phyloP scores from a whole-genome alignment of 2,888 invertebrate species.

The Alcis repandata region DNA sequence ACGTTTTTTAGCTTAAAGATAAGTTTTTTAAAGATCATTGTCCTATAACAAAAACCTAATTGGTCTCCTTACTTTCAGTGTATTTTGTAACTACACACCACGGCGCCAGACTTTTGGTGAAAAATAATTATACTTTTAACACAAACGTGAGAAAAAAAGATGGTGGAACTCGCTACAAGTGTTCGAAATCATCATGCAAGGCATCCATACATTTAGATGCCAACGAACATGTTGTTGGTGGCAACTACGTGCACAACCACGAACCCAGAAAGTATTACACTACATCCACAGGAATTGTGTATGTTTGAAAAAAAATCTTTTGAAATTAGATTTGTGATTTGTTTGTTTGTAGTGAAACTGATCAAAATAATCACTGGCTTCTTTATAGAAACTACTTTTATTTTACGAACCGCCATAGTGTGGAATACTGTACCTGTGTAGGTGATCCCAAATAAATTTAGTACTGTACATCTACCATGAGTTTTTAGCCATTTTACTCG shows the following conservation, averaged over 20 bases:
- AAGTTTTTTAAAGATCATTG: no score
- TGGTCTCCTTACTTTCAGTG: neutral
- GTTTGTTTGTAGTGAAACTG: no score
- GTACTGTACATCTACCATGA: no score
- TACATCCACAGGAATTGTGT: conserved; percentile 3
- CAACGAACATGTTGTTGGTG: neutral
- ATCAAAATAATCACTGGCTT: no score
- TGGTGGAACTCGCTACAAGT: conserved; percentile 2
- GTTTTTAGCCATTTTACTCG: no score
- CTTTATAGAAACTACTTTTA: no score
- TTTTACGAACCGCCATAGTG: no score
- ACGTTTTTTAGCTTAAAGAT: no score
- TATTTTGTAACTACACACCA: conserved; percentile 2
- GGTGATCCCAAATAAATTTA: no score
- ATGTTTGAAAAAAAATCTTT: no score
- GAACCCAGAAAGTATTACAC: neutral
- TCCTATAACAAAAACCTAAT: neutral
- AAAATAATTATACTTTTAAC: conserved; percentile 7
- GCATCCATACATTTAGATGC: conserved; percentile 8
- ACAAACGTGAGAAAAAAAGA: conserved; percentile 1
- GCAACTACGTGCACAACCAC: neutral
- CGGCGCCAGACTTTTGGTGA: conserved; percentile 5
- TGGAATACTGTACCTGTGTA: no score
- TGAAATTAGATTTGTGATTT: no score
- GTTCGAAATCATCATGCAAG: neutral